Base-by-base conservation (phyloP, 2,113 vertebrate genomes). In the Dromiciops gliroides region DNA sequence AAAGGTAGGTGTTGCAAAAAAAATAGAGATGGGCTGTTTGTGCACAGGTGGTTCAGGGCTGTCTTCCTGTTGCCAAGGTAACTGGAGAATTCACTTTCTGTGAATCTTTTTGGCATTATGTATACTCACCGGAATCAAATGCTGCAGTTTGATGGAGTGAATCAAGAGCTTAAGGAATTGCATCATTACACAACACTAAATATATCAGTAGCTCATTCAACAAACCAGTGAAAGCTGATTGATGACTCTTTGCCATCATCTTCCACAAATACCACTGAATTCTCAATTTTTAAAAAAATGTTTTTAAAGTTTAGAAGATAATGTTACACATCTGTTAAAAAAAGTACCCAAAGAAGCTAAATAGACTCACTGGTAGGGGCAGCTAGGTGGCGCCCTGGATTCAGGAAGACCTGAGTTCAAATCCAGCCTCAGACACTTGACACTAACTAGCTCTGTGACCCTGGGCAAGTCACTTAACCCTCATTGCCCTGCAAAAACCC, bases 61-160 rank as follows among this genome's bases (percentile, higher is more conserved):
- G 97, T 99, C 97, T 97, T 98, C 96, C 97, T 98, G 96, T 99
- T 99, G 98, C 97, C 97, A 96, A 51, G 0, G 98, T 99, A 99
- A 99, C 97, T 98, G n/a, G 96, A 99, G 98, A 98, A 97, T 97
- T 97, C 97, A 97, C 97, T 99, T 99, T 98, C 98, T 98, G 97
- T 98, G 97, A 98, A 97, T 96, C 96, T 97, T 98, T 98, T 98
- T 98, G 97, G 96, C 92, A 53, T 98, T 98, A 96, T 96, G 98
- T 97, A 96, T 94, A 95, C 97, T 98, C 98, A 95, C 98, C 97
- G 97, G 97, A 97, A 90, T 92, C 94, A 94, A 95, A 91, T 96
- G 92, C 97, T 90, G 50, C 19, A 31, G 75, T 97, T 91, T 96
- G 95, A 96, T 95, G 93, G 96, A 97, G 92, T 97, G 95, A 93